Evolutionary conservation across 1,140 invertebrate species (phyloP), one percentile per base, ranked within the genome.

Genomic region (Drosophila bifasciata): DNA sequence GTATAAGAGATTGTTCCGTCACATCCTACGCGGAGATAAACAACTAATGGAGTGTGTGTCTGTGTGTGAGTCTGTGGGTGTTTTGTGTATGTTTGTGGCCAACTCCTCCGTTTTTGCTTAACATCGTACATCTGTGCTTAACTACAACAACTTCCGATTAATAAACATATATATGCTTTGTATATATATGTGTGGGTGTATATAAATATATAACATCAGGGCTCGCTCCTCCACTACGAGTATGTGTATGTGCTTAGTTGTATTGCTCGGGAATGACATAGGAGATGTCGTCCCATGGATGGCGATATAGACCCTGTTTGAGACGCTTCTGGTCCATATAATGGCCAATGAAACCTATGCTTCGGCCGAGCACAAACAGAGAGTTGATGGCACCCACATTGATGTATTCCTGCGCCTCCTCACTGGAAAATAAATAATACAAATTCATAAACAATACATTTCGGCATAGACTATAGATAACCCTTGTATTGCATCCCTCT

Each of bases 261-360:
- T 91, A 91, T 76, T 91, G 88, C 67, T 91, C 91, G 41, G 91
- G 91, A 83, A 99, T 94, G 85, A 99, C 97, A 92, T 99, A 99
- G 5, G 97, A 98, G 92, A 99, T 99, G 92, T 99, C 99, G 92
- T 99, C 99, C 99, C 99, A 99, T 13, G 99, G 99, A 93, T 99
- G 99, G 78, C 99, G 95, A 92, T 99, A 99, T 6, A 99, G 94
- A 11, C 98, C 99, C 94, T 99, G 99, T 91, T 99, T 99, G 92
- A 99, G 94, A 72, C 99, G 94, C 92, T 98, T 99, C 93, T 99
- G 99, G 93, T 99, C 99, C 93, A 99, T 95, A 90, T 96, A 99
- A 92, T 99, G 99, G 46, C 98, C 99, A 91, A 99, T 99, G 89
- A 99, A 99, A 64, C 99, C 99, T 93, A 99, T 98, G 91, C 97